Evolutionary conservation across 2,888 invertebrate species (phyloP).

Genomic region (Tiliacea citrago): DNA sequence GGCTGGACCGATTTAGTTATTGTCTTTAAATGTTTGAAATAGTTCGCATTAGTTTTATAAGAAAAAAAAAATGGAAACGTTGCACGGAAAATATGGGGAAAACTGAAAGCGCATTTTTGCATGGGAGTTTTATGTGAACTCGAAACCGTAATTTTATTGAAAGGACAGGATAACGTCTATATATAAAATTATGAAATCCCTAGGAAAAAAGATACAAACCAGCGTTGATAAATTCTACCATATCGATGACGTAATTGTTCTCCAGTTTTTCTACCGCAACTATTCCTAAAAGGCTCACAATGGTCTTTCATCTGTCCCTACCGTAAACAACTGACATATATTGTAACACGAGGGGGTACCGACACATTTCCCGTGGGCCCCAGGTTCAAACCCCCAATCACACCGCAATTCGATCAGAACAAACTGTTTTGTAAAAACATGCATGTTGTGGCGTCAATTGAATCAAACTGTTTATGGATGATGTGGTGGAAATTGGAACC

Average conservation of each 20-base stretch:
- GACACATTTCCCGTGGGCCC: slow-evolving; percentile 1
- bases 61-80: neutral
- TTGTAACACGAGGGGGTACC: neutral
- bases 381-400: slow-evolving; percentile 13
- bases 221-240: neutral
- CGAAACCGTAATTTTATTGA: neutral
- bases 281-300: neutral
- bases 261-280: neutral
- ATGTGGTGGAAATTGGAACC: neutral
- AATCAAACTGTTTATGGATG: neutral
- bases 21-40: no score
- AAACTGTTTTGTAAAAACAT: slow-evolving; percentile 1
- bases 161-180: neutral
- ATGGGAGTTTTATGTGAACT: neutral
- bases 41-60: neutral
- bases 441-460: neutral
- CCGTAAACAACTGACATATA: slow-evolving; percentile 5
- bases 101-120: neutral
- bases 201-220: neutral
- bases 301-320: neutral
- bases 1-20: neutral
- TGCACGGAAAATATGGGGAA: neutral
- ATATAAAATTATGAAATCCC: neutral
- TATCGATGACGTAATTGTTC: neutral
- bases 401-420: slow-evolving; percentile 3